A percentile compares a stretch with the other conserved stretches of the same genome.
phyloP scores from a whole-genome alignment of 2,113 vertebrate genomes.

The Pampusana beccarii region DNA sequence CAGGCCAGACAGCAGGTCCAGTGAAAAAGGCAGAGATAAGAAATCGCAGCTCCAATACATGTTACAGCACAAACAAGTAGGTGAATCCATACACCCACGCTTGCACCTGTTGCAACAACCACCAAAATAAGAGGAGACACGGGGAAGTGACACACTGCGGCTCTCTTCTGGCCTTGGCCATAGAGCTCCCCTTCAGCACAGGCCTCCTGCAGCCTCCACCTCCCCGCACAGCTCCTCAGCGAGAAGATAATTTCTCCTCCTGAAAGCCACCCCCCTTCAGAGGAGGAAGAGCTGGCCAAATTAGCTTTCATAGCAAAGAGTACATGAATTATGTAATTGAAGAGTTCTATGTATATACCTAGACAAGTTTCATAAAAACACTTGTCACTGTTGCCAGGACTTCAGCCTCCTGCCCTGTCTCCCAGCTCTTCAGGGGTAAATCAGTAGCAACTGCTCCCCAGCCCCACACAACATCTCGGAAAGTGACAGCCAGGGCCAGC shows the following conservation, averaged over 20 bases:
- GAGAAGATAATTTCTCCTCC: not conserved
- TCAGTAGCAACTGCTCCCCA: not conserved
- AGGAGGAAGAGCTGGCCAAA: not conserved
- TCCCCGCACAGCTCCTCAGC: rapidly evolving
- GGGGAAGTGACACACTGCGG: not conserved
- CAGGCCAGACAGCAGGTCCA: not conserved
- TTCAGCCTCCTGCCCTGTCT: not conserved
- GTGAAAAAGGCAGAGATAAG: not conserved
- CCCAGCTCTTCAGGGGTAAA: not conserved
- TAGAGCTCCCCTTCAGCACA: not conserved
- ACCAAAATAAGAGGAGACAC: not conserved
- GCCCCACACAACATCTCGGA: not conserved
- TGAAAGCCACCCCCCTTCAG: not conserved
- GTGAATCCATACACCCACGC: not conserved
- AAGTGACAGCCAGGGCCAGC: not conserved
- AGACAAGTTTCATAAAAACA: not conserved
- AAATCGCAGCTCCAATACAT: not conserved
- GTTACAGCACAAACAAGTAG: not conserved
- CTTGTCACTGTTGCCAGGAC: not conserved
- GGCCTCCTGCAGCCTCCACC: not conserved
- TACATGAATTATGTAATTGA: not conserved
- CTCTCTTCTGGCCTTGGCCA: not conserved
- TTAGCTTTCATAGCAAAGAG: not conserved
- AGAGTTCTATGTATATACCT: not conserved
- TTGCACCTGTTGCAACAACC: not conserved